Percentiles rank a stretch among this genome's conserved stretches.
Evolutionary conservation across 2,888 invertebrate genomes (phyloP).

Genomic region (Vandiemenella viatica): DNA sequence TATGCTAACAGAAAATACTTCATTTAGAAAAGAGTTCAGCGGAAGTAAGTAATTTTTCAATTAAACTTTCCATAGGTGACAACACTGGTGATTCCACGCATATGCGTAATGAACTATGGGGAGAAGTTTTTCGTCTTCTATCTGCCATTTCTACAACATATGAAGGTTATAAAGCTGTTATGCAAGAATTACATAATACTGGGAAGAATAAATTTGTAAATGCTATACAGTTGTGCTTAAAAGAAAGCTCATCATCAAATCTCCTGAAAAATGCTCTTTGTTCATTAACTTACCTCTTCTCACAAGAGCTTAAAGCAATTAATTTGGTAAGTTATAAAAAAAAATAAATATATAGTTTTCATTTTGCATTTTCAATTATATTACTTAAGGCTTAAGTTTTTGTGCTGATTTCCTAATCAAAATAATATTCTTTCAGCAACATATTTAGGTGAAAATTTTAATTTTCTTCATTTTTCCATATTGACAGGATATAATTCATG

Average conservation of each 20-base stretch:
- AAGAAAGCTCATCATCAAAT: slow-evolving; percentile 19
- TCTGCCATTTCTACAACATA: slow-evolving; percentile 24
- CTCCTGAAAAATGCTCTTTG: slow-evolving; percentile 24
- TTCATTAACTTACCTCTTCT: slow-evolving; percentile 24
- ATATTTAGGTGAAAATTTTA: too few relatives aligned
- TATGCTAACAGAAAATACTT: too few relatives aligned
- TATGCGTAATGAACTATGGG: slow-evolving; percentile 34
- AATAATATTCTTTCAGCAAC: neutral
- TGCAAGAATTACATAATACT: slow-evolving; percentile 22
- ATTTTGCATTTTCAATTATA: neutral
- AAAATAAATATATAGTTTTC: too few relatives aligned
- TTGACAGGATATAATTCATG: too few relatives aligned
- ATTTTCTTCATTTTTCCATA: too few relatives aligned
- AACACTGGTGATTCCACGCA: slow-evolving; percentile 11
- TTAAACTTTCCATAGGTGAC: slow-evolving; percentile 1
- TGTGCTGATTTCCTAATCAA: neutral
- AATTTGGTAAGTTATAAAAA: neutral
- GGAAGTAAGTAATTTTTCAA: slow-evolving; percentile 4
- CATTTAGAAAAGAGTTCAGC: too few relatives aligned
- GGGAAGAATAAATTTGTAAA: slow-evolving; percentile 20
- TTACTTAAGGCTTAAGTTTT: neutral
- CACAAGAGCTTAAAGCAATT: slow-evolving; percentile 17
- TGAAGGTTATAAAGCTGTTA: slow-evolving; percentile 19
- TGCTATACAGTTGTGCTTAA: slow-evolving; percentile 22
- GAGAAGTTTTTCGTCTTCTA: slow-evolving; percentile 32